Evolutionary conservation across 2,888 invertebrate species (phyloP).

Genomic region (Drosophila quasianomalipes): DNA sequence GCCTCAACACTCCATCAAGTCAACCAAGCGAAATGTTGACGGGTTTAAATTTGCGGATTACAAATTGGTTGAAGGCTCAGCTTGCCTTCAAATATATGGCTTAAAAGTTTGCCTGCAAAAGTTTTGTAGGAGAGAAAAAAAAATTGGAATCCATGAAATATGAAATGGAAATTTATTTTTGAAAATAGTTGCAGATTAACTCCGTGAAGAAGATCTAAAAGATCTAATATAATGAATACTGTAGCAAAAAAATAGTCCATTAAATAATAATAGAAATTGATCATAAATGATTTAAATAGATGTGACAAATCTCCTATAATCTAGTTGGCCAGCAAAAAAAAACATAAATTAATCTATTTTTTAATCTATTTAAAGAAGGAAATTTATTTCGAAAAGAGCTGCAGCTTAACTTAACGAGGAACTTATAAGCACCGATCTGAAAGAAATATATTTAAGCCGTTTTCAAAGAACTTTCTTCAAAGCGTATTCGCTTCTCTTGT

Average conservation of each 20-base stretch:
- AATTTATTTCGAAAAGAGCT: no score
- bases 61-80: constrained; percentile 12
- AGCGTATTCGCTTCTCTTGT: neutral
- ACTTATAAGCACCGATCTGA: neutral
- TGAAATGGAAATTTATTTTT: neutral
- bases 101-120: neutral
- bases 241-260: neutral
- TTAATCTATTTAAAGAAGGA: no score
- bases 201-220: neutral
- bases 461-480: neutral
- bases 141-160: constrained; percentile 1
- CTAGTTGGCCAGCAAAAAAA: neutral
- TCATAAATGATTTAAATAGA: neutral
- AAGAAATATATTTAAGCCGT: neutral
- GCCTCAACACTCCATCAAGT: neutral
- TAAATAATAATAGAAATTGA: neutral
- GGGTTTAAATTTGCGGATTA: constrained; percentile 27
- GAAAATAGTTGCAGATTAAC: neutral
- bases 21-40: constrained; percentile 20
- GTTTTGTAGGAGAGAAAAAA: neutral
- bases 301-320: neutral
- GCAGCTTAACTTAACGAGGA: neutral
- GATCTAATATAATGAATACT: neutral
- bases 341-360: no score
- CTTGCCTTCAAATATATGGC: constrained; percentile 2